Evolutionary conservation across 2,113 vertebrate genomes (phyloP).

Genomic region (Otus sunia): DNA sequence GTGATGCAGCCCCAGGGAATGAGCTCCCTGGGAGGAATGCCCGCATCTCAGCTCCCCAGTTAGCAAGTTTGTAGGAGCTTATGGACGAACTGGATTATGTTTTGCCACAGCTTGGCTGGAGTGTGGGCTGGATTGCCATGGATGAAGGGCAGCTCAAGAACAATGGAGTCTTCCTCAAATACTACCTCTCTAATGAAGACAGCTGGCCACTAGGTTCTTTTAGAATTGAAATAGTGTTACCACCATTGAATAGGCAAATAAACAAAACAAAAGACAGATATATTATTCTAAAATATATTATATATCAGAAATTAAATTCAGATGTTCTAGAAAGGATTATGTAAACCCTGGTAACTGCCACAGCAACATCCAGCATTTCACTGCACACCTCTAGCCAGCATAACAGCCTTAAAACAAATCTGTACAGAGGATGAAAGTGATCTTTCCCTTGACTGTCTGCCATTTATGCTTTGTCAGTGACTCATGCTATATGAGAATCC

Average conservation of each 20-base stretch:
- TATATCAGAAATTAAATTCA: not conserved
- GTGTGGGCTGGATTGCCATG: accelerated
- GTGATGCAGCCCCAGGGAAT: not conserved
- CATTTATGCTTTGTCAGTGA: not conserved
- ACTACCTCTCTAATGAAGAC: not conserved
- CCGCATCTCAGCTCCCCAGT: not conserved
- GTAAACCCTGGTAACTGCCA: not conserved
- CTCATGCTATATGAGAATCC: not conserved
- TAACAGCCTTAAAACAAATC: not conserved
- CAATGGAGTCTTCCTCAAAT: not conserved
- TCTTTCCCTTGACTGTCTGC: not conserved
- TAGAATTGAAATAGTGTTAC: not conserved
- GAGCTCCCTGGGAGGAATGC: not conserved
- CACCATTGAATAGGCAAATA: not conserved
- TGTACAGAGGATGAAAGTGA: not conserved
- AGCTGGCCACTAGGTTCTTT: not conserved
- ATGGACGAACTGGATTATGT: not conserved
- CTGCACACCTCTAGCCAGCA: not conserved
- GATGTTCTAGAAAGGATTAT: not conserved
- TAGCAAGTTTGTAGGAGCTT: not conserved
- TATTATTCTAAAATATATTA: not conserved
- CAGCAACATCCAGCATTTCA: not conserved
- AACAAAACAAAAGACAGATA: not conserved
- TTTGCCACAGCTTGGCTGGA: not conserved
- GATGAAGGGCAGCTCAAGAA: not conserved